Evolutionary conservation across 2,888 invertebrate genomes (phyloP), one percentile per base, ranked within the genome.

Genomic region (Lithophane leautieri): DNA sequence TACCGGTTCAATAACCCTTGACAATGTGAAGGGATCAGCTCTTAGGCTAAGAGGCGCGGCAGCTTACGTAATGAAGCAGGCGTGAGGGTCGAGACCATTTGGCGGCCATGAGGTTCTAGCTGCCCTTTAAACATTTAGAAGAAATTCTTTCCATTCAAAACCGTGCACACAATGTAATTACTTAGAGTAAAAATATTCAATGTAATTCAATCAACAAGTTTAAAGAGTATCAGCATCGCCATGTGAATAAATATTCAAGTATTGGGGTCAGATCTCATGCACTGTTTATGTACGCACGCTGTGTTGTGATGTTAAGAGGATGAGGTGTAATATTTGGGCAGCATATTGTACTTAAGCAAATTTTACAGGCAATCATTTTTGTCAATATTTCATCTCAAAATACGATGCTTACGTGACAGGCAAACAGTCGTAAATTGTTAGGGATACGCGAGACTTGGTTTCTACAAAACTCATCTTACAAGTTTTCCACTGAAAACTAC

Each of bases 1-100:
- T 94, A 94, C 94, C 94, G 94, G 95, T 94, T 95, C 95, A 94
- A 92, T 92, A 92, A 95, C 94, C 94, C 92, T 92, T 93, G 93
- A 93, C 93, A 94, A 95, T 95, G 95, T 95, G 94, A 95, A 94
- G 93, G 95, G 94, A 94, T 93, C 90, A 93, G 91, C 88, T 91
- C 92, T 91, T 90, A 91, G 90, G 89, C 91, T 91, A 87, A 91
- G 91, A 92, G 93, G 92, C 93, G 91, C 87, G 93, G 92, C 90
- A 77, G 79, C 90, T 94, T 94, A 94, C 94, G 94, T 94, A 94
- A 94, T 91, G 90, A 89, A 90, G 89, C 87, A 90, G 89, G 86
- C 91, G 89, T 91, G 91, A 93, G 92, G 92, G 93, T 92, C 93
- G 92, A 91, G 88, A 90, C 84, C 89, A 86, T 89, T 90, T 92